A percentile compares a stretch with the other conserved stretches of the same genome.
Evolutionary conservation across 2,888 invertebrate genomes (phyloP).

Genomic region (Agrotis exclamationis): DNA sequence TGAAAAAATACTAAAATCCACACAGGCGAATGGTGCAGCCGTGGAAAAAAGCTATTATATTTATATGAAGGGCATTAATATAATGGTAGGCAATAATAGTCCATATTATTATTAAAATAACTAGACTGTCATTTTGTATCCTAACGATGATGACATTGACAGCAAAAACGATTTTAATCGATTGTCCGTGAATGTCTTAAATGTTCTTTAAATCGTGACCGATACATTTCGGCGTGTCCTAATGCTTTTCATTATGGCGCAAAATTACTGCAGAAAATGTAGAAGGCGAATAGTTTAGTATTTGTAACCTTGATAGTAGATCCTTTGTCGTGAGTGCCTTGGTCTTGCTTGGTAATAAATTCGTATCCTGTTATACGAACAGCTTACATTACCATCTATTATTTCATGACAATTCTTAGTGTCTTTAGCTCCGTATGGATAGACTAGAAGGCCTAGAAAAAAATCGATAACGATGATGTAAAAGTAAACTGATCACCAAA

Average conservation of each 20-base stretch:
- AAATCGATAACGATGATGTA: no score
- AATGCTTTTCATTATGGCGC: background rate
- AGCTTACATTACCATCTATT: no score
- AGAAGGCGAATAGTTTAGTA: conserved; percentile 1
- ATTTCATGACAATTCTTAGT: background rate
- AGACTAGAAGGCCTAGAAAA: no score
- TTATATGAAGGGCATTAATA: no score
- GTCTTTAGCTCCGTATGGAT: background rate
- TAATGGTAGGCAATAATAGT: no score
- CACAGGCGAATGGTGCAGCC: no score
- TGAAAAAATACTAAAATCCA: no score
- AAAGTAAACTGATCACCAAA: no score
- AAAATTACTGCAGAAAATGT: conserved; percentile 4
- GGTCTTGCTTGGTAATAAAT: conserved; percentile 1
- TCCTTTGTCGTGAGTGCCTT: conserved; percentile 24
- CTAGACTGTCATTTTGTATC: background rate
- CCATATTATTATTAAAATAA: no score
- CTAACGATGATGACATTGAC: conserved; percentile 22
- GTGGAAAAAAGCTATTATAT: no score
- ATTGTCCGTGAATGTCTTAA: background rate
- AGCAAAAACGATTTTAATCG: conserved; percentile 28
- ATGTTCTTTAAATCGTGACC: conserved; percentile 35
- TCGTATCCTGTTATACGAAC: background rate
- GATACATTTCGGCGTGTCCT: conserved; percentile 5
- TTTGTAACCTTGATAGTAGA: conserved; percentile 27